Evolutionary conservation across 2,797 vertebrate genomes (phyloP), one percentile per base, ranked within the genome.

Genomic region (Anisognathus igniventris): DNA sequence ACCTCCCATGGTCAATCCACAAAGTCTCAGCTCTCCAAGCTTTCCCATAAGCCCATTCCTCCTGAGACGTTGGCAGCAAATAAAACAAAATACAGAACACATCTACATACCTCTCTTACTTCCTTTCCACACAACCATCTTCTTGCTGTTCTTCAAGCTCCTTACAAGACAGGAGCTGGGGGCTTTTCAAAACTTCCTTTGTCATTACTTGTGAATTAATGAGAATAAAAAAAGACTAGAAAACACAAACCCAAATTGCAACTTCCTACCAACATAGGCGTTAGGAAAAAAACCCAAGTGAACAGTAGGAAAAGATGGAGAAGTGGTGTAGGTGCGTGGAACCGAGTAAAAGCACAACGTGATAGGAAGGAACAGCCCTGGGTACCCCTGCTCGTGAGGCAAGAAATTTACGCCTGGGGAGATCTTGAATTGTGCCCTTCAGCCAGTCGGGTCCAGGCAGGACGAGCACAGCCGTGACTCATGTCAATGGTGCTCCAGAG

Each of bases 281-380:
- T 51, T 50, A 12, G 11, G 23, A 6, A 48, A 44, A 35, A 81
- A 77, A 44, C 2, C 0, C 14, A 60, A 71, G 31, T 0, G 17
- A 81, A 25, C 9, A 17, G 21, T 1, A 40, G 27, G n/a, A 28
- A 83, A 61, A 71, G 18, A 33, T 18, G 23, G 25, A 45, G 23
- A 77, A 53, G 33, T 0, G 2, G 13, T 57, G 24, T 42, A 65
- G 42, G 24, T 8, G 15, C 4, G 10, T 4, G 27, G 40, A 51
- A 45, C 25, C 12, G 14, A 1, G 6, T 20, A n/a, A 44, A 56
- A 68, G 22, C 1, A 0, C 0, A 2, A 40, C 3, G 3, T 3
- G 19, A 22, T 10, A 8, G 27, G 19, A 39, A n/a, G 10, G 2
- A 3, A 56, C 47, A 37, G 7, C 50, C 16, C 20, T 0, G 3